A percentile compares a stretch with the other conserved stretches of the same genome.
Evolutionary conservation across 2,888 invertebrate genomes (phyloP).

Genomic region (Tinea trinotella): DNA sequence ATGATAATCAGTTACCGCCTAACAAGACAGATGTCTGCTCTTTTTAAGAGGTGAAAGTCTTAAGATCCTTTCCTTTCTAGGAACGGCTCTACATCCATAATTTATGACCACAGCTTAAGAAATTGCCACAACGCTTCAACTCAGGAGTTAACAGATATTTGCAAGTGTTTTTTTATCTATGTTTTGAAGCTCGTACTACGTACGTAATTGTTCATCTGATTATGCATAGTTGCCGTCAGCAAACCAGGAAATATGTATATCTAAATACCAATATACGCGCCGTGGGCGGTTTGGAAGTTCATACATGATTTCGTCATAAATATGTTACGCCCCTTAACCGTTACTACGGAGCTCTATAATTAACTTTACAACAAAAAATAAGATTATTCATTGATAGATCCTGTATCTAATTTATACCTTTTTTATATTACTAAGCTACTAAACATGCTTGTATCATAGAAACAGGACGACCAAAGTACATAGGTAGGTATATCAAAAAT

Average conservation of each 20-base stretch:
- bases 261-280: conserved; percentile 2
- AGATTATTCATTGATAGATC: not conserved
- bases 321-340: conserved; percentile 4
- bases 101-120: not conserved
- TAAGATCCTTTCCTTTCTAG: conserved; percentile 48
- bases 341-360: not conserved
- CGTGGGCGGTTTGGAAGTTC: conserved; percentile 3
- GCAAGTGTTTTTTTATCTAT: not conserved
- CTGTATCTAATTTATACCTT: no score
- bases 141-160: not conserved
- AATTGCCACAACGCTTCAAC: not conserved
- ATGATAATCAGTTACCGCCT: conserved; percentile 61
- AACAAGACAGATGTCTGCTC: conserved; percentile 43
- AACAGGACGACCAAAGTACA: no score
- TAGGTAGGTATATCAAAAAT: no score
- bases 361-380: not conserved
- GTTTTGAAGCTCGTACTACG: not conserved
- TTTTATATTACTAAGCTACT: no score
- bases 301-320: conserved; percentile 10
- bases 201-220: conserved; percentile 6
- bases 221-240: conserved; percentile 7
- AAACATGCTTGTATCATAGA: no score
- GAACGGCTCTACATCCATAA: conserved; percentile 22
- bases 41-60: conserved; percentile 64
- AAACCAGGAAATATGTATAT: conserved; percentile 8